Conservation (phyloP, 2,113 vertebrate genomes). For the Coturnix japonica region DNA sequence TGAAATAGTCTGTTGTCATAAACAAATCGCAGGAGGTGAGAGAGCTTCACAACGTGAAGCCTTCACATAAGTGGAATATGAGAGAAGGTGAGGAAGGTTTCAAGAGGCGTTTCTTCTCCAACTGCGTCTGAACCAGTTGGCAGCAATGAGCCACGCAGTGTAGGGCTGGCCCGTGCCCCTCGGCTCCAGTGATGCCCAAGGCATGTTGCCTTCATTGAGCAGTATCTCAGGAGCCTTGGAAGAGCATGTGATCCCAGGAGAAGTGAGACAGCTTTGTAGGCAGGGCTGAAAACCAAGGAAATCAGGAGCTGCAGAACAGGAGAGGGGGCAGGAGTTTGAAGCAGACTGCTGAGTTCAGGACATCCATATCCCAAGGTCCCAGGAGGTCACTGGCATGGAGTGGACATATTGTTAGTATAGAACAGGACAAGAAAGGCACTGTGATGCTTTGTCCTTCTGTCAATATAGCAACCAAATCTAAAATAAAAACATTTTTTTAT, state of each 20-base stretch:
- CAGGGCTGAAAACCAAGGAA: neutral
- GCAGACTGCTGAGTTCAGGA: neutral
- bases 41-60: neutral
- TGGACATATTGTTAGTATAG: neutral
- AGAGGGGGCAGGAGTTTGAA: neutral
- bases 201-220: neutral
- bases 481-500: neutral
- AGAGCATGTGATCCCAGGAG: neutral
- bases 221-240: neutral
- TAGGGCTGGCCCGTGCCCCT: fast-evolving
- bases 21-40: slow-evolving; percentile 19
- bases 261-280: fast-evolving
- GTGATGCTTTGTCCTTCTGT: neutral
- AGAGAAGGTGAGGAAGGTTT: neutral
- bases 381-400: neutral
- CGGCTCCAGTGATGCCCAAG: neutral
- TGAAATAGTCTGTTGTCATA: slow-evolving; percentile 32
- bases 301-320: neutral
- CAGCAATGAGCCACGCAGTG: neutral
- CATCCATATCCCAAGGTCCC: neutral
- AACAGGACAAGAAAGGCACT: neutral
- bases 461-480: neutral
- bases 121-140: neutral
- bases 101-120: neutral
- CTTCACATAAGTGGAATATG: neutral